A percentile compares a stretch with the other conserved stretches of the same genome.
These are phyloP conservation scores for Tolmerus cingulatus DNA, from an alignment of 2,888 invertebrate species.

Conservation along the genomic window DNA sequence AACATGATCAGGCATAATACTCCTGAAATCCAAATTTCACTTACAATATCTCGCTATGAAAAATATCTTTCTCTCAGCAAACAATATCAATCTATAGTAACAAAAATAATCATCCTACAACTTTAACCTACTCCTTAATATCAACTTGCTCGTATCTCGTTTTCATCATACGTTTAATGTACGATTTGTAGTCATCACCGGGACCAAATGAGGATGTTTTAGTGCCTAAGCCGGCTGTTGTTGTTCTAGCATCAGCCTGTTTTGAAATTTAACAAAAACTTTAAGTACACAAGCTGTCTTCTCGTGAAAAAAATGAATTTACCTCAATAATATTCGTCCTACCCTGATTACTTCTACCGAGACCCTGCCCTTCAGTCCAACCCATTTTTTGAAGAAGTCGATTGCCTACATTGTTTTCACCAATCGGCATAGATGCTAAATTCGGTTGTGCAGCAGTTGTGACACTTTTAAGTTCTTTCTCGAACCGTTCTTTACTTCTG, in stretches of 20 bases:
- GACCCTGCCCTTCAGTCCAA: conserved; percentile 96
- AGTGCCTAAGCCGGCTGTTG: conserved; percentile 86
- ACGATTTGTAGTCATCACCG: conserved; percentile 63
- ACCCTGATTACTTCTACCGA: conserved; percentile 93
- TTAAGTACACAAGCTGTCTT: background rate
- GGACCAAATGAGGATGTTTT: conserved; percentile 64
- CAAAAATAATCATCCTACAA: background rate
- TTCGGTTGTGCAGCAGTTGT: conserved; percentile 60
- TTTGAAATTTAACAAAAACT: background rate
- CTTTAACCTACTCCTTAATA: conserved; percentile 48
- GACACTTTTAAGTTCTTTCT: conserved; percentile 67
- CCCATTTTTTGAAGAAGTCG: conserved; percentile 98
- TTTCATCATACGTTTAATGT: conserved; percentile 65
- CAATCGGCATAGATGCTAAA: conserved; percentile 65
- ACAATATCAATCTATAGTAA: background rate
- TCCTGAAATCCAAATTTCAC: background rate
- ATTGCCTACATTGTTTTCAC: conserved; percentile 92
- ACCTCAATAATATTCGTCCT: conserved; percentile 92
- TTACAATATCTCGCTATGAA: background rate
- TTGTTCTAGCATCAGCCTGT: conserved; percentile 66
- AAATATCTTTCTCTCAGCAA: background rate
- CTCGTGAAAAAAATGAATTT: background rate
- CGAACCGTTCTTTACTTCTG: conserved; percentile 75
- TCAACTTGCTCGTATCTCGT: conserved; percentile 62
- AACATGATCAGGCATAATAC: background rate